Base-by-base conservation (phyloP, 2,888 invertebrate genomes). In the Exocentrus adspersus region DNA sequence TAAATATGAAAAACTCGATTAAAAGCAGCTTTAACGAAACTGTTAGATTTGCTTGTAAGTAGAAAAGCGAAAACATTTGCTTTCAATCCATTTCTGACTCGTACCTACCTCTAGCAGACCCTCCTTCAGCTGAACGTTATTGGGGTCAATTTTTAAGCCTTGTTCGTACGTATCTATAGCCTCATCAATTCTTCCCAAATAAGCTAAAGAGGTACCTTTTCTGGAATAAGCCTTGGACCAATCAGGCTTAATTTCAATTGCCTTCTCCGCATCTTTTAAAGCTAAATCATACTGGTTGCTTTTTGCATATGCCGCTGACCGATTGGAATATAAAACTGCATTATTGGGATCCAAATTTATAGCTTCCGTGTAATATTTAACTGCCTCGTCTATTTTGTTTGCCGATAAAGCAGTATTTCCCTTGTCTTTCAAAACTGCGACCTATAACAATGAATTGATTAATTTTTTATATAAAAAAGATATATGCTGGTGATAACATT, bases 221-320 rank as follows among this genome's bases (percentile, higher is more conserved):
- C 97, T 87, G 0, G 95, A 95, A 80, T 95, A 95, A 0, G 92
- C 93, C 80, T 95, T 96, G 1, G 89, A 87, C 96, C 96, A 97
- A 62, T 89, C 89, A 6, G 94, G 90, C 80, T 95, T 94, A 12
- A 95, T 74, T 50, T 87, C 81, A 6, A 97, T 86, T 0, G 94
- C 94, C 78, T 90, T 90, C 66, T 95, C 91, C 0, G 95, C 97
- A 85, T 97, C 97, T 69, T 89, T 86, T 21, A 96, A 82, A 0
- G 97, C 94, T 65, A 89, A 86, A 1, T 84, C 80, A 77, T 90
- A 95, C 68, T 92, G 88, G 19, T 87, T 89, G 46, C 89, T 87
- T 83, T 95, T 95, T 1, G 94, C 92, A 78, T 92, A 90, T 4
- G 96, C 96, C 4, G 96, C 96, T 0, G 96, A 96, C 59, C 97